Evolutionary conservation across 2,797 vertebrate species (phyloP), one percentile per base, ranked within the genome.

Genomic region (Malurus leucopterus): DNA sequence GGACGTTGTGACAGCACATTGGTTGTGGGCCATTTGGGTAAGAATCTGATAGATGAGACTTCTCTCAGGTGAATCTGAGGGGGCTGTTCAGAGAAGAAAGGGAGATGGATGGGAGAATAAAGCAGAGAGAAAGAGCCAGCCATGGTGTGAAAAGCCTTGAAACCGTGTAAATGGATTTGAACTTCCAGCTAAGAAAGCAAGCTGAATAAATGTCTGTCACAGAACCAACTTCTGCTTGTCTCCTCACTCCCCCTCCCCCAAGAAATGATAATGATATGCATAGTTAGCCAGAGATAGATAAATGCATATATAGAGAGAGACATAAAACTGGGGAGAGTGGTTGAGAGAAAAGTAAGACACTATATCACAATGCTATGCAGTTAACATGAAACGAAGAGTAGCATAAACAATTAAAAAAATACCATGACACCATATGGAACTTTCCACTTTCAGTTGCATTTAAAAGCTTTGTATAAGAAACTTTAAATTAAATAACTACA

Each of bases 331-430:
- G 41, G 41, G 85, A 86, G 11, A 85, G 34, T 8, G 22, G 38
- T 40, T 90, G 77, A 88, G 15, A 38, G 46, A 72, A 67, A 90
- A 54, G 23, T 62, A 75, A 84, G 76, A 47, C 43, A 69, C 32
- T 12, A 16, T 59, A 83, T 58, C 51, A 62, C 57, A 82, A 65
- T 65, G 38, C 63, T 59, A 72, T 3, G 22, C 67, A 69, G 59
- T 49, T 69, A 75, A 71, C 3, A 2, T 69, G 67, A 85, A 92
- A 77, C 1, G 4, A 91, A 20, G 44, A 88, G 14, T 26, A 68
- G 55, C 65, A 82, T 34, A 88, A 94, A 90, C 46, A 81, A 76
- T 85, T 63, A 16, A 86, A 88, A 88, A 91, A 79, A 47, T 26
- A 70, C 46, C 8, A 6, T 61, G 24, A 74, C 38, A 46, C 10